Percentiles rank a stretch among this genome's conserved stretches.
Evolutionary conservation across 2,113 vertebrate species (phyloP).

Genomic region (Puffinus mauretanicus): DNA sequence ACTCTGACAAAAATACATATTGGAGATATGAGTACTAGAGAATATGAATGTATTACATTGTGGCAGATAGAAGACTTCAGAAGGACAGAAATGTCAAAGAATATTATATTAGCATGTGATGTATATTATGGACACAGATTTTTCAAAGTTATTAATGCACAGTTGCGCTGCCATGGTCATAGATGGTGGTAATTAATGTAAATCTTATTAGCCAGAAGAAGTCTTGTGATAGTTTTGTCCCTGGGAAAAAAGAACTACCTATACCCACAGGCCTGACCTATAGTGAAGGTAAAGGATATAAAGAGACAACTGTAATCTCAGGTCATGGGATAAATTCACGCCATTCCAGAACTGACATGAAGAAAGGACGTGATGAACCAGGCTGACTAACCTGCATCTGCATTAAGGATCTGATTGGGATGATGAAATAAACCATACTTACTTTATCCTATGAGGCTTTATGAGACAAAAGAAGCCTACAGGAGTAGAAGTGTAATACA

Average conservation of each 20-base stretch:
- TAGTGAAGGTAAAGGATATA: background rate
- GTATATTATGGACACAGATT: background rate
- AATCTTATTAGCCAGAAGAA: background rate
- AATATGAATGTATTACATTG: background rate
- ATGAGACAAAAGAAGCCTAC: background rate
- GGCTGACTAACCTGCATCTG: background rate
- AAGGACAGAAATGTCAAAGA: background rate
- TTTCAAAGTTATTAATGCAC: background rate
- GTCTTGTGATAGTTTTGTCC: background rate
- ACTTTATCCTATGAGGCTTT: background rate
- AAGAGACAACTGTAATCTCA: background rate
- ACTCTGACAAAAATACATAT: background rate
- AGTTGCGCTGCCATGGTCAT: background rate
- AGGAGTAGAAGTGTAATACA: background rate
- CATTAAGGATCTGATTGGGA: background rate
- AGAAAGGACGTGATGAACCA: background rate
- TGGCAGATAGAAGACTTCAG: background rate
- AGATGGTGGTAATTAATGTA: background rate
- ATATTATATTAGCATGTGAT: background rate
- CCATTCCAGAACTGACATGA: background rate
- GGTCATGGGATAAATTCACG: background rate
- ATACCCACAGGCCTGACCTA: background rate
- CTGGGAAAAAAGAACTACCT: background rate
- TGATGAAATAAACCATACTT: background rate
- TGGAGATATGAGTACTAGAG: background rate